These are phyloP conservation scores for Melikaiella ostensackeni DNA, from an alignment of 2,888 invertebrate species.

Conservation along the genomic window DNA sequence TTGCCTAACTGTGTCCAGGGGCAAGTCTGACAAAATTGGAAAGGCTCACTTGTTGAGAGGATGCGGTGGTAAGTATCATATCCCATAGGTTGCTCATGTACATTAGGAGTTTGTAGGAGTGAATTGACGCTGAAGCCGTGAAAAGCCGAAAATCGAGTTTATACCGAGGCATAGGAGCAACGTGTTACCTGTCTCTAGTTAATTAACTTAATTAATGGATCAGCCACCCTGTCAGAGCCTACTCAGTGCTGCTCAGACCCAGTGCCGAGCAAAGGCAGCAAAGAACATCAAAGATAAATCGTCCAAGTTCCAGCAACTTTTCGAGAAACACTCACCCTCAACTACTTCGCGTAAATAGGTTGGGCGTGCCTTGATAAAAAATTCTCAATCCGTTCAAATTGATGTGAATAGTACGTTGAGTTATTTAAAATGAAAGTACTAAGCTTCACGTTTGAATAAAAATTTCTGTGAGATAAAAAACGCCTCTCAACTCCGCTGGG, in stretches of 20 bases:
- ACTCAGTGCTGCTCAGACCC: constrained; percentile 51
- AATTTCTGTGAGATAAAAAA: too few species aligned
- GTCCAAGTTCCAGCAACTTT: constrained; percentile 62
- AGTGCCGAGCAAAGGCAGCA: constrained; percentile 46
- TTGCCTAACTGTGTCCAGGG: not conserved
- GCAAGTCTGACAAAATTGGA: not conserved
- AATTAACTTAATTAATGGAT: constrained; percentile 74
- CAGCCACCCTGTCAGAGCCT: constrained; percentile 65
- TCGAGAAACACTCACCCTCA: too few species aligned
- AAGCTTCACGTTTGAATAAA: too few species aligned
- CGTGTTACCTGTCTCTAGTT: constrained; percentile 68
- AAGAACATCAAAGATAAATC: constrained; percentile 71
- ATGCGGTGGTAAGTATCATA: not conserved
- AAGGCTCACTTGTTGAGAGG: not conserved
- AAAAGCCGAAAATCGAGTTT: constrained; percentile 57
- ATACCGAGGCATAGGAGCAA: constrained; percentile 61
- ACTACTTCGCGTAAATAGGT: too few species aligned
- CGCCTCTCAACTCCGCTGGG: too few species aligned
- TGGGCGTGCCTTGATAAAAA: too few species aligned
- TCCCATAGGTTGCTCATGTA: not conserved
- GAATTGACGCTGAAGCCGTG: not conserved
- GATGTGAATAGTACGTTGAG: too few species aligned
- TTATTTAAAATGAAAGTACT: too few species aligned
- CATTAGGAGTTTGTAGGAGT: not conserved
- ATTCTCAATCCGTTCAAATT: too few species aligned